Base-by-base conservation (phyloP, 2,113 vertebrate species). In the Hippocampus mohnikei region DNA sequence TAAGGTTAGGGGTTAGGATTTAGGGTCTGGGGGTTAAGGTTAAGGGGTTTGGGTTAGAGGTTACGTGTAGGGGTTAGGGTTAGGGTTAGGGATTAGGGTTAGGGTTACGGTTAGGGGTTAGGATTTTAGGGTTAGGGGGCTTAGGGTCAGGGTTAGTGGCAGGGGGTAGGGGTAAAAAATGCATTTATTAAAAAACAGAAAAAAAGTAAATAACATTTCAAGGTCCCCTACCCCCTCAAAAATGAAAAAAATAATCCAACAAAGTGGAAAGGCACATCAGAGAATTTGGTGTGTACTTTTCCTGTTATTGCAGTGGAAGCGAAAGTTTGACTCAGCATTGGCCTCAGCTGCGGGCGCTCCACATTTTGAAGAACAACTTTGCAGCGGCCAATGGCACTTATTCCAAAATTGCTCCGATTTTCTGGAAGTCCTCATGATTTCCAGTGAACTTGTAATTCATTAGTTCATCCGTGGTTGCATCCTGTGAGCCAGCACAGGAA, bases 401-500 rank as follows among this genome's bases (percentile, higher is more conserved):
- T 85, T 73, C 66, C 71, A 82, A 89, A 92, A 90, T 87, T 78
- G 74, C 86, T 85, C 81, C 72, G 84, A 82, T 88, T 89, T 90
- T 85, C 84, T 89, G 78, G 8, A 81, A 77, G 77, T 74, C 82
- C 83, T 92, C 88, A 91, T 85, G 87, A 90, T 93, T 92, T 92
- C 92, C 92, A 90, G 87, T 89, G 79, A 90, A 86, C 83, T 88
- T 90, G 79, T 86, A 90, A 87, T 90, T 92, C 89, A 88, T 89
- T 82, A 85, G 85, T 80, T 82, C 60, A 56, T 81, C 78, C 78
- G 85, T 87, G 86, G 88, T 84, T 85, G 89, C 78, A 86, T 89
- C 78, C 73, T 81, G 76, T 67, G 71, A 66, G 81, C 70, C 56
- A 65, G 60, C 25, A 2, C 67, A 82, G 89, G 85, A 91, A 92